Evolutionary conservation across 2,888 invertebrate species (phyloP).

Genomic region (Cephus nigrinus): DNA sequence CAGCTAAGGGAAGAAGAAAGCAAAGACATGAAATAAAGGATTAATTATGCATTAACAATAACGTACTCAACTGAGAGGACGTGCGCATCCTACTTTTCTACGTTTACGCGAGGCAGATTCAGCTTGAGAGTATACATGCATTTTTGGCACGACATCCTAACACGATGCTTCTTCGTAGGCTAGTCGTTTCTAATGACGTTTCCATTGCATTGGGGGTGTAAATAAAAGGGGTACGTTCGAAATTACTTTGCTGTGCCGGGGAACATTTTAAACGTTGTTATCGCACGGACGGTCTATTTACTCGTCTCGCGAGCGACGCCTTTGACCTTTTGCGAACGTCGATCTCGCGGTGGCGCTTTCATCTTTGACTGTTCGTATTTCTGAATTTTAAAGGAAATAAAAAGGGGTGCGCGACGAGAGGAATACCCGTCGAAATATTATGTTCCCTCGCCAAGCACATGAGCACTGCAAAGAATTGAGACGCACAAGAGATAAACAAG

Average conservation of each 20-base stretch:
- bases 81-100: slow-evolving; percentile 45
- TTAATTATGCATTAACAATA: background rate
- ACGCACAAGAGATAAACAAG: slow-evolving; percentile 13
- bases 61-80: background rate
- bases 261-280: slow-evolving; percentile 32
- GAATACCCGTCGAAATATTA: background rate
- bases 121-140: slow-evolving; percentile 41
- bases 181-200: slow-evolving; percentile 56
- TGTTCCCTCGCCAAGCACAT: background rate
- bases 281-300: background rate
- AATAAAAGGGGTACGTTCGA: slow-evolving; percentile 17
- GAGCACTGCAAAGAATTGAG: slow-evolving; percentile 40
- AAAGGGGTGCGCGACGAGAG: background rate
- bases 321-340: background rate
- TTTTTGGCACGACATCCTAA: slow-evolving; percentile 50
- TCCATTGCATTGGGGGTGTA: slow-evolving; percentile 57
- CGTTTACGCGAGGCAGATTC: slow-evolving; percentile 44
- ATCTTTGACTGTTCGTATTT: background rate
- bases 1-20: background rate
- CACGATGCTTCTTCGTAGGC: slow-evolving; percentile 53
- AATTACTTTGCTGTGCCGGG: slow-evolving; percentile 47
- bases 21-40: background rate
- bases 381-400: background rate
- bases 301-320: background rate
- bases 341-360: background rate